Percentiles rank a stretch among this genome's conserved stretches.
These are phyloP conservation scores for Cheiracanthium punctorium DNA, from an alignment of 2,888 invertebrate genomes.

Conservation along the genomic window DNA sequence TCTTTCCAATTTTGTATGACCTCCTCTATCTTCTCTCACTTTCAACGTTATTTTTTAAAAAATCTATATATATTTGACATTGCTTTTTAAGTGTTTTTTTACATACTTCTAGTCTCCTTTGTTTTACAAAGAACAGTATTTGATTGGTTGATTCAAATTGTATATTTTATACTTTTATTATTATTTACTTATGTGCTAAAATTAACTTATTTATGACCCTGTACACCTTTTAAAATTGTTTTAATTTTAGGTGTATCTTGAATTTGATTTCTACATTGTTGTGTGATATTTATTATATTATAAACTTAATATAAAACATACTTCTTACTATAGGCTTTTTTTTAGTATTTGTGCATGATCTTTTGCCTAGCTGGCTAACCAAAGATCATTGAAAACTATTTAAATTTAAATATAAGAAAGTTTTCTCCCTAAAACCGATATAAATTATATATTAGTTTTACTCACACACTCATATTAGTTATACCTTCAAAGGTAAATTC, in stretches of 20 bases:
- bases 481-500: no score
- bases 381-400: not conserved
- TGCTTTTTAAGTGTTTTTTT: no score
- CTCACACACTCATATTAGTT: no score
- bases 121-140: not conserved
- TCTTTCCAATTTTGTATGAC: not conserved
- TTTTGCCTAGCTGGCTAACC: not conserved
- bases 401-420: no score
- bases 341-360: not conserved
- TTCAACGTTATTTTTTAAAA: not conserved
- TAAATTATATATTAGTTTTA: no score
- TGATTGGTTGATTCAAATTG: not conserved
- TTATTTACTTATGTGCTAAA: conserved; percentile 6
- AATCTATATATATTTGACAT: no score
- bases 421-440: no score
- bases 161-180: conserved; percentile 10
- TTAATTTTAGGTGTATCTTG: not conserved
- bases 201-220: not conserved
- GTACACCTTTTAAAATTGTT: not conserved
- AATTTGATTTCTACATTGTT: not conserved
- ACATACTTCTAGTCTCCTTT: not conserved
- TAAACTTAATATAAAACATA: no score
- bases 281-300: conserved; percentile 2
- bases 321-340: no score
- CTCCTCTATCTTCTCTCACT: not conserved